Conservation (phyloP, 2,888 invertebrate species). For the Apotomis turbidana region DNA sequence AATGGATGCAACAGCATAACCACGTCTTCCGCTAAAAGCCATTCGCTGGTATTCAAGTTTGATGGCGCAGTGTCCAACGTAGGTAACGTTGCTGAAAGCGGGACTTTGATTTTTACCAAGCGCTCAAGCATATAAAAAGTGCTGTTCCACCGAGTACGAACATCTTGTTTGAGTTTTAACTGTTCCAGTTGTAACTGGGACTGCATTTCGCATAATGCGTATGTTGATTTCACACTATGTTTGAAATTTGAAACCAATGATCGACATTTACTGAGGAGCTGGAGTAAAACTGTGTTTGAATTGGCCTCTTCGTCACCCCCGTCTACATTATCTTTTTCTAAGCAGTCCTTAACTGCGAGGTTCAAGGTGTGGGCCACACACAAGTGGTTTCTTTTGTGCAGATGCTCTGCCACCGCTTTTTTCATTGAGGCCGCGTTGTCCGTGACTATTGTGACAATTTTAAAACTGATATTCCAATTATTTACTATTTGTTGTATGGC, state of each 20-base stretch:
- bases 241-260: constrained; percentile 50
- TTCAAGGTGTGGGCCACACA: constrained; percentile 49
- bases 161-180: constrained; percentile 52
- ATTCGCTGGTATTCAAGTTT: constrained; percentile 46
- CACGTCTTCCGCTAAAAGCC: constrained; percentile 44
- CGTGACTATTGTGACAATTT: constrained; percentile 40
- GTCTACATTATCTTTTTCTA: constrained; percentile 44
- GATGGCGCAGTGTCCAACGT: constrained; percentile 41
- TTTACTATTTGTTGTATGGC: constrained; percentile 11
- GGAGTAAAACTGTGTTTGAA: not conserved
- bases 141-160: constrained; percentile 49
- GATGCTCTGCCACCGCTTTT: constrained; percentile 46
- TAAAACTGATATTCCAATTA: not conserved
- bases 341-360: constrained; percentile 47
- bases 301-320: not conserved
- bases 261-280: constrained; percentile 46
- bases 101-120: constrained; percentile 45
- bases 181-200: constrained; percentile 43
- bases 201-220: constrained; percentile 46
- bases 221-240: constrained; percentile 46
- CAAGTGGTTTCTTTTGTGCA: constrained; percentile 46
- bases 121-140: constrained; percentile 47
- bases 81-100: constrained; percentile 45
- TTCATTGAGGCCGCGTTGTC: constrained; percentile 49
- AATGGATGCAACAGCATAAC: constrained; percentile 45